These are phyloP conservation scores for Ditula angustiorana DNA, from an alignment of 2,888 invertebrate genomes.

Conservation along the genomic window DNA sequence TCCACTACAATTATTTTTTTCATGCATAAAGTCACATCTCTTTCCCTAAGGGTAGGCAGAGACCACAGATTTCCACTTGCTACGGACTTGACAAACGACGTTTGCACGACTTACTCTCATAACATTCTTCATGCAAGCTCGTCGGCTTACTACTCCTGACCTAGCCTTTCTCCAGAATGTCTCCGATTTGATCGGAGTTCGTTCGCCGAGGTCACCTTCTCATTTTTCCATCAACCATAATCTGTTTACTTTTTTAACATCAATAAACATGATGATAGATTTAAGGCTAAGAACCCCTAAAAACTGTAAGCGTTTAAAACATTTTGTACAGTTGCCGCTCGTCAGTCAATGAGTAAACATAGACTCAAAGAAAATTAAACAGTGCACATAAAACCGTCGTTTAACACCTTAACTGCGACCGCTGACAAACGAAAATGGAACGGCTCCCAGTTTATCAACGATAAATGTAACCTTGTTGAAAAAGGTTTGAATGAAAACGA, in stretches of 20 bases:
- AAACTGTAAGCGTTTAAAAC: slow-evolving; percentile 59
- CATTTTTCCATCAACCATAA: slow-evolving; percentile 10
- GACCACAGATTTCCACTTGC: too few species aligned
- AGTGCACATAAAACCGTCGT: slow-evolving; percentile 42
- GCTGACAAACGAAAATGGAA: slow-evolving; percentile 50
- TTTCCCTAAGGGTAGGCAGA: too few species aligned
- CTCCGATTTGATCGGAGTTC: too few species aligned
- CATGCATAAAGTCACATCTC: too few species aligned
- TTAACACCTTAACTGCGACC: slow-evolving; percentile 42
- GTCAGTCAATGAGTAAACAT: slow-evolving; percentile 71
- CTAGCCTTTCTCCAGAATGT: too few species aligned
- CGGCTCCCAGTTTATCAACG: slow-evolving; percentile 42
- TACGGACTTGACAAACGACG: too few species aligned
- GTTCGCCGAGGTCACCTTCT: too few species aligned
- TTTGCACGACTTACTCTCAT: too few species aligned
- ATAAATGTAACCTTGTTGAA: slow-evolving; percentile 50
- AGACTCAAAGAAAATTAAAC: slow-evolving; percentile 54
- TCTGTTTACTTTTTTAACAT: slow-evolving; percentile 44
- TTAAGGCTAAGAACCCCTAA: slow-evolving; percentile 55
- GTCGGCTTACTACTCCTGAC: too few species aligned
- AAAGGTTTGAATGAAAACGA: slow-evolving; percentile 44
- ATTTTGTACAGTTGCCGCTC: slow-evolving; percentile 70
- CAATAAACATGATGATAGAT: slow-evolving; percentile 61
- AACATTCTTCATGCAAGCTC: too few species aligned
- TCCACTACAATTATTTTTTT: too few species aligned